These are phyloP conservation scores for Ridgeia piscesae DNA, from an alignment of 1,140 invertebrate genomes.

Conservation along the genomic window DNA sequence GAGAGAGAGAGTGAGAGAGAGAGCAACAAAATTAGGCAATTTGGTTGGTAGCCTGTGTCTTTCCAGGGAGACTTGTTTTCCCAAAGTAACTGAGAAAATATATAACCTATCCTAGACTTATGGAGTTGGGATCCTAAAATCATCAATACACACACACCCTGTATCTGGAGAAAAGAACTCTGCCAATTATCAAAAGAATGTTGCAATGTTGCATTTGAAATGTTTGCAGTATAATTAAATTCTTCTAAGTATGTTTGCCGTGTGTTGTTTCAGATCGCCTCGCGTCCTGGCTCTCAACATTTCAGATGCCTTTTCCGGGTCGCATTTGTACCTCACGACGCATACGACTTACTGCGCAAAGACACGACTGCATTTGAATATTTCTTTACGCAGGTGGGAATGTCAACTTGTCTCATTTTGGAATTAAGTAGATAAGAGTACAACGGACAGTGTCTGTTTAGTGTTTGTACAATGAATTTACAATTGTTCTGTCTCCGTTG, in stretches of 20 bases:
- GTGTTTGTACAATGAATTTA: not conserved
- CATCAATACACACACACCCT: too few species aligned
- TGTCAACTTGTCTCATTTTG: not conserved
- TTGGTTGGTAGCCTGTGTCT: too few species aligned
- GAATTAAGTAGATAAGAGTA: not conserved
- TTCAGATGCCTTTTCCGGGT: slow-evolving; percentile 84
- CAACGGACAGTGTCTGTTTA: not conserved
- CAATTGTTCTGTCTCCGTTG: not conserved
- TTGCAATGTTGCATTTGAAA: too few species aligned
- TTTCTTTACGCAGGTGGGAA: slow-evolving; percentile 73
- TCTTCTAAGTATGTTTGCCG: not conserved
- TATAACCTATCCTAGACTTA: too few species aligned
- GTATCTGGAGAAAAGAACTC: too few species aligned
- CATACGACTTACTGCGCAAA: slow-evolving; percentile 76
- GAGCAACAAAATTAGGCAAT: too few species aligned
- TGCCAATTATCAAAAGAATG: too few species aligned
- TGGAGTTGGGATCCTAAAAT: too few species aligned
- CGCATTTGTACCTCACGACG: slow-evolving; percentile 82
- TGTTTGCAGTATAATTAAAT: too few species aligned
- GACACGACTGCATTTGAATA: slow-evolving; percentile 87
- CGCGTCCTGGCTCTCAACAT: slow-evolving; percentile 82
- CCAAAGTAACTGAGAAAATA: too few species aligned
- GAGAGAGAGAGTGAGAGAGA: too few species aligned
- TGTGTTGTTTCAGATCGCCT: slow-evolving; percentile 72
- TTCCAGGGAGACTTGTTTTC: too few species aligned